Evolutionary conservation across 2,113 vertebrate genomes (phyloP).

Genomic region (Coracopsis vasa): DNA sequence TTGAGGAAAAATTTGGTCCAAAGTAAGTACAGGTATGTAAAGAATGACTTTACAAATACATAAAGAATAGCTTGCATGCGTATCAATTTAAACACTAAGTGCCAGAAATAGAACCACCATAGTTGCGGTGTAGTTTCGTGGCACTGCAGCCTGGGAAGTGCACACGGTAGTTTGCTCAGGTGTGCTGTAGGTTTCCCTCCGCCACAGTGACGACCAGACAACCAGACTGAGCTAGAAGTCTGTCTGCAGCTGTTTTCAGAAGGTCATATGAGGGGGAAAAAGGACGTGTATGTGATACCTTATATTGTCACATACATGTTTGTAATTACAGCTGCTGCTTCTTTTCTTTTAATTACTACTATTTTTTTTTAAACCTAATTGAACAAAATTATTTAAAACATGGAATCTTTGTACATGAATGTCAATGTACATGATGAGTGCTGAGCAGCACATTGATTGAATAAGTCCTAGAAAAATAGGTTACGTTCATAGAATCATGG

Average conservation of each 20-base stretch:
- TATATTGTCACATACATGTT: background rate
- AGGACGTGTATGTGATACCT: accelerated
- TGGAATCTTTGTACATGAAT: background rate
- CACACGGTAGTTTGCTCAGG: background rate
- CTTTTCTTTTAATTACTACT: background rate
- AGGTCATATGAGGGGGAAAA: background rate
- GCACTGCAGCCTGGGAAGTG: background rate
- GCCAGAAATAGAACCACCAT: background rate
- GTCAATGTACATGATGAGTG: accelerated
- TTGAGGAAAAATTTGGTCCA: background rate
- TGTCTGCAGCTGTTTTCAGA: background rate
- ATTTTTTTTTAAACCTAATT: background rate
- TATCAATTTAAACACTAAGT: background rate
- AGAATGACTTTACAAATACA: background rate
- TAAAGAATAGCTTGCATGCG: background rate
- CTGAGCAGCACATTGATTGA: background rate
- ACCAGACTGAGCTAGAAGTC: background rate
- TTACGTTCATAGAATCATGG: background rate
- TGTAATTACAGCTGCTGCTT: background rate
- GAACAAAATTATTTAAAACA: background rate
- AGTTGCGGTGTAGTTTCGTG: background rate
- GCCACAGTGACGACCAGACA: background rate
- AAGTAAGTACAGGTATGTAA: background rate
- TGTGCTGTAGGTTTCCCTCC: background rate
- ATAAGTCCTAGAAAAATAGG: background rate